Percentiles rank a stretch among this genome's conserved stretches.
Evolutionary conservation across 2,888 invertebrate species (phyloP).

Genomic region (Scaptomyza tumidula): DNA sequence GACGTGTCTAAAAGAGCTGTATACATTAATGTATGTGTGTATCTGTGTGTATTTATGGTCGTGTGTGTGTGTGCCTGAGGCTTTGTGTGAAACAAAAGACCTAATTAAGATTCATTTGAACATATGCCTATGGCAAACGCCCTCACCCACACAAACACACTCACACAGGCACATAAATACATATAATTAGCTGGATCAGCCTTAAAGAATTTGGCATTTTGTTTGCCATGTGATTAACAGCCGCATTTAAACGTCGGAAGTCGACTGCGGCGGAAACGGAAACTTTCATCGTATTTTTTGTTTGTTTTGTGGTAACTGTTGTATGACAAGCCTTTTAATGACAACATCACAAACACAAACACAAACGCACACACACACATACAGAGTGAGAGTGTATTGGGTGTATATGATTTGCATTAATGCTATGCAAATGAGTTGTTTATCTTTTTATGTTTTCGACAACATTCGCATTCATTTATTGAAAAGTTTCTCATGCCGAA

Average conservation of each 20-base stretch:
- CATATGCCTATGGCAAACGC: conserved; percentile 50
- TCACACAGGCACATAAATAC: conserved; percentile 19
- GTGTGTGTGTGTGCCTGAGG: conserved; percentile 44
- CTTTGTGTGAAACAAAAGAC: conserved; percentile 60
- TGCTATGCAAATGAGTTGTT: conserved; percentile 81
- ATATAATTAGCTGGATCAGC: conserved; percentile 62
- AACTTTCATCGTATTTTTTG: neutral
- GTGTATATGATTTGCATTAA: conserved; percentile 70
- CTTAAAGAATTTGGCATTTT: conserved; percentile 68
- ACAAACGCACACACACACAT: neutral
- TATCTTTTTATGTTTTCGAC: conserved; percentile 65
- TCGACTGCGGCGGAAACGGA: conserved; percentile 22
- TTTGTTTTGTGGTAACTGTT: conserved; percentile 14
- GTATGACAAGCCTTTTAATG: conserved; percentile 73
- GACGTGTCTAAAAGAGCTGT: neutral
- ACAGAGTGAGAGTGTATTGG: neutral
- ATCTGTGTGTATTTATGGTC: neutral
- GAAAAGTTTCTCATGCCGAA: conserved; percentile 68
- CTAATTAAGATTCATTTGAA: conserved; percentile 64
- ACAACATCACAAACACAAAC: conserved; percentile 38
- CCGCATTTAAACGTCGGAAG: conserved; percentile 49
- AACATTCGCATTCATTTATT: conserved; percentile 69
- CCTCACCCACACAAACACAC: conserved; percentile 2
- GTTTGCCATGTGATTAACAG: conserved; percentile 76
- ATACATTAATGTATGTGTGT: neutral